Conservation (phyloP, 2,888 invertebrate species). For the Toxonevra muliebris region DNA sequence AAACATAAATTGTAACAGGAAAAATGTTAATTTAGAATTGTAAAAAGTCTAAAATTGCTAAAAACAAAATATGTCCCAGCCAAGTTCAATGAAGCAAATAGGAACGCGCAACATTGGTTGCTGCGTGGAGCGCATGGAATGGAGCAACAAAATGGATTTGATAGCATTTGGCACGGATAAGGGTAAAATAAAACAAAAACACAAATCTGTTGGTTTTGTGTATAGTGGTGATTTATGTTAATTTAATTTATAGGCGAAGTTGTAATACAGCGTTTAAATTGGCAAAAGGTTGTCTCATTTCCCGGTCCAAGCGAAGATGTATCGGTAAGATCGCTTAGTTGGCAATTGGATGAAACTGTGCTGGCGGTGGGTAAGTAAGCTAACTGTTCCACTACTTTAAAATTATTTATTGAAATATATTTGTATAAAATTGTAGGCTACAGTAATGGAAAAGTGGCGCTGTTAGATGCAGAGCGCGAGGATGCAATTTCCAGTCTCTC, state of each 20-base stretch:
- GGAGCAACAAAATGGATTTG: conserved; percentile 95
- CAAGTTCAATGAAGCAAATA: conserved; percentile 62
- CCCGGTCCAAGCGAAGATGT: conserved; percentile 80
- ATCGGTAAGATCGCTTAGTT: conserved; percentile 81
- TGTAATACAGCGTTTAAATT: conserved; percentile 86
- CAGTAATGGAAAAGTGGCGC: conserved; percentile 74
- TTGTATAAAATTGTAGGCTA: conserved; percentile 69
- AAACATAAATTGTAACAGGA: too few relatives aligned
- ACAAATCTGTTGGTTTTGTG: conserved; percentile 3
- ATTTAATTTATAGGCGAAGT: conserved; percentile 76
- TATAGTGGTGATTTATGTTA: conserved; percentile 7
- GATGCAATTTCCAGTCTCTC: conserved; percentile 75
- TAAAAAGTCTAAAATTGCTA: too few relatives aligned
- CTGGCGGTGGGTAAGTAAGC: conserved; percentile 65
- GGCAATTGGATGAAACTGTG: conserved; percentile 96
- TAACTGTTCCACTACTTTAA: not conserved
- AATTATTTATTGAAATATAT: not conserved
- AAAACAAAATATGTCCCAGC: conserved; percentile 53
- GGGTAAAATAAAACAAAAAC: conserved; percentile 67
- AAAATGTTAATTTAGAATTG: too few relatives aligned
- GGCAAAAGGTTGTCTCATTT: conserved; percentile 92
- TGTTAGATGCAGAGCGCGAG: conserved; percentile 88
- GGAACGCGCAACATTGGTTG: conserved; percentile 62
- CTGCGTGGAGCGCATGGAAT: conserved; percentile 82
- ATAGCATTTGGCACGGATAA: conserved; percentile 86